phyloP scores from a whole-genome alignment of 2,797 vertebrate genomes.

The Etheostoma perlongum region DNA sequence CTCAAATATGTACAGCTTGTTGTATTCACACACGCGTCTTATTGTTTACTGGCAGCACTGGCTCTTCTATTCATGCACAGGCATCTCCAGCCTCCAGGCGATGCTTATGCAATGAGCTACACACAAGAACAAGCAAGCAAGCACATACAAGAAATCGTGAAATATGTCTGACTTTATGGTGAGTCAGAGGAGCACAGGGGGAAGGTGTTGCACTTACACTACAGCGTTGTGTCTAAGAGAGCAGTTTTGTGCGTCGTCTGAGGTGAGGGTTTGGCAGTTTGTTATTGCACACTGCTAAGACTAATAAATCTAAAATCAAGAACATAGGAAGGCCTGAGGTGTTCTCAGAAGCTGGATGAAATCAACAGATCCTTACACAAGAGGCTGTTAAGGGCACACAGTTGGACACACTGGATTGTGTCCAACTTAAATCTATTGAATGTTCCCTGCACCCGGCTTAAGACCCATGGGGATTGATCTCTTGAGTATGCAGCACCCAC shows the following conservation, averaged over 20 bases:
- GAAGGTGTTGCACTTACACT: constrained; percentile 8
- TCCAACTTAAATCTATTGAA: too few species aligned
- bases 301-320: constrained; percentile 18
- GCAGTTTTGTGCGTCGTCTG: background rate
- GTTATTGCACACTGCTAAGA: constrained; percentile 19
- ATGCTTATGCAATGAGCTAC: constrained; percentile 19
- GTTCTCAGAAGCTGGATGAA: constrained; percentile 12
- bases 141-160: constrained; percentile 36
- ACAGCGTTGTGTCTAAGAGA: background rate
- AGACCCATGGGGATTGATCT: too few species aligned
- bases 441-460: too few species aligned
- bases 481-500: too few species aligned
- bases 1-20: constrained; percentile 49
- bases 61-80: constrained; percentile 36
- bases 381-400: background rate
- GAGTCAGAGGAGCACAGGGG: constrained; percentile 11
- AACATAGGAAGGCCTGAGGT: constrained; percentile 4
- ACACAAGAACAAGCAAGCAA: constrained; percentile 16
- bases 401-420: background rate
- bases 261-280: constrained; percentile 11
- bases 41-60: constrained; percentile 42
- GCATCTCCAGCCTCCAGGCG: constrained; percentile 37
- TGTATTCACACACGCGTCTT: constrained; percentile 35
- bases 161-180: background rate
- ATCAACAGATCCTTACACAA: background rate